Percentiles rank a stretch among this genome's conserved stretches.
Evolutionary conservation across 2,113 vertebrate genomes (phyloP).

Genomic region (Xiphias gladius): DNA sequence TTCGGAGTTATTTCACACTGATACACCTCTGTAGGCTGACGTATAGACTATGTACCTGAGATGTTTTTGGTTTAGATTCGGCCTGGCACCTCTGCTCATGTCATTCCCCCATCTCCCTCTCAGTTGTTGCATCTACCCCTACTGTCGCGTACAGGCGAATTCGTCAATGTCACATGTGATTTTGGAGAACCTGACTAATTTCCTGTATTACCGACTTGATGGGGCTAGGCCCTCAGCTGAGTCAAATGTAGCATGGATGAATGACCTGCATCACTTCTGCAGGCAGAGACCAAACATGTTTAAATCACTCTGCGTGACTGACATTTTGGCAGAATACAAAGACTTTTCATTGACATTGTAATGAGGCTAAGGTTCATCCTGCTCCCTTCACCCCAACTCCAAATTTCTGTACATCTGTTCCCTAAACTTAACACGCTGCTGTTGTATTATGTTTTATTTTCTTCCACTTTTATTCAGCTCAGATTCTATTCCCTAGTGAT

Average conservation of each 20-base stretch:
- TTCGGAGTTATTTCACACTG: not conserved
- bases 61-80: slow-evolving; percentile 12
- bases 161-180: slow-evolving; percentile 5
- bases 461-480: slow-evolving; percentile 47
- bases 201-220: slow-evolving; percentile 35
- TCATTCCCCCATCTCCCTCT: not conserved
- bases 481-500: slow-evolving; percentile 40
- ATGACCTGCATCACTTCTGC: slow-evolving; percentile 5
- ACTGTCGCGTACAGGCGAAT: slow-evolving; percentile 2
- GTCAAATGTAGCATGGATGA: not conserved
- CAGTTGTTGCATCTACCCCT: not conserved
- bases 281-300: slow-evolving; percentile 21
- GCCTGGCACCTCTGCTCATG: not conserved
- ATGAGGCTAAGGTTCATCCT: slow-evolving; percentile 22
- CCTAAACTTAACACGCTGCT: slow-evolving; percentile 49
- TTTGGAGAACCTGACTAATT: slow-evolving; percentile 22
- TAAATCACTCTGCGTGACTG: slow-evolving; percentile 25
- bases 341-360: slow-evolving; percentile 25
- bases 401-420: slow-evolving; percentile 32
- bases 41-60: not conserved
- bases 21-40: not conserved
- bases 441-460: slow-evolving; percentile 47
- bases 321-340: slow-evolving; percentile 27
- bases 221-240: not conserved
- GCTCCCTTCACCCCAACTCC: slow-evolving; percentile 6